A percentile compares a stretch with the other conserved stretches of the same genome.
These are phyloP conservation scores for Argopecten irradians DNA, from an alignment of 1,140 invertebrate species.

Conservation along the genomic window DNA sequence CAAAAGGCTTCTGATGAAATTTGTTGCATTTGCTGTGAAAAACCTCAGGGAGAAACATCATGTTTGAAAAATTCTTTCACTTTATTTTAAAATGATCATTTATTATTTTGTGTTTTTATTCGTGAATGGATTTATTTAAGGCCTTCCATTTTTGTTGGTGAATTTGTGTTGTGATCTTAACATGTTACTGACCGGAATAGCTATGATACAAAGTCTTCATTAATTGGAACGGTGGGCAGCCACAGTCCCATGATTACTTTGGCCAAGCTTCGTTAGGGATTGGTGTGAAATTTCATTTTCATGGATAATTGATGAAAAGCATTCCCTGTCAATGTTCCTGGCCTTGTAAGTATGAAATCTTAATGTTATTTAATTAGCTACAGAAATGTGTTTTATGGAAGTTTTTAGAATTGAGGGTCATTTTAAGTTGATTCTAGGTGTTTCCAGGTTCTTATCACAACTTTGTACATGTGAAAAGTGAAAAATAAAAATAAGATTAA, in stretches of 20 bases:
- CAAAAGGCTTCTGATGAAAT: slow-evolving; percentile 1
- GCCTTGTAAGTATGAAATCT: background rate
- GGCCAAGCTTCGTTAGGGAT: background rate
- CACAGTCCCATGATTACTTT: background rate
- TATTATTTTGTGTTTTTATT: background rate
- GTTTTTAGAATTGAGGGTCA: background rate
- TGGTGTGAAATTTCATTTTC: too few relatives aligned
- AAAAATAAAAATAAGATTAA: too few relatives aligned
- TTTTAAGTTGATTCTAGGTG: background rate
- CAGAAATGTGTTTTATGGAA: background rate
- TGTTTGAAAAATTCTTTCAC: background rate
- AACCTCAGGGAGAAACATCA: background rate
- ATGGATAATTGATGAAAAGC: background rate
- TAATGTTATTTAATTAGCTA: background rate
- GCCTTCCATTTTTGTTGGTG: background rate
- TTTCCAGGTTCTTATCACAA: too few relatives aligned
- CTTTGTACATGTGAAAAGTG: too few relatives aligned
- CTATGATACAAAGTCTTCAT: background rate
- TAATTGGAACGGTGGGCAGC: slow-evolving; percentile 11
- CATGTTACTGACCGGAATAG: background rate
- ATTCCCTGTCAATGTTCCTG: background rate
- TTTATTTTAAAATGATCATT: background rate
- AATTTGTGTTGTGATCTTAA: background rate
- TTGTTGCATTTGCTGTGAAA: background rate
- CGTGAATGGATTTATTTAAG: background rate